Base-by-base conservation (phyloP, 2,888 invertebrate genomes). In the Theodoxus fluviatilis region DNA sequence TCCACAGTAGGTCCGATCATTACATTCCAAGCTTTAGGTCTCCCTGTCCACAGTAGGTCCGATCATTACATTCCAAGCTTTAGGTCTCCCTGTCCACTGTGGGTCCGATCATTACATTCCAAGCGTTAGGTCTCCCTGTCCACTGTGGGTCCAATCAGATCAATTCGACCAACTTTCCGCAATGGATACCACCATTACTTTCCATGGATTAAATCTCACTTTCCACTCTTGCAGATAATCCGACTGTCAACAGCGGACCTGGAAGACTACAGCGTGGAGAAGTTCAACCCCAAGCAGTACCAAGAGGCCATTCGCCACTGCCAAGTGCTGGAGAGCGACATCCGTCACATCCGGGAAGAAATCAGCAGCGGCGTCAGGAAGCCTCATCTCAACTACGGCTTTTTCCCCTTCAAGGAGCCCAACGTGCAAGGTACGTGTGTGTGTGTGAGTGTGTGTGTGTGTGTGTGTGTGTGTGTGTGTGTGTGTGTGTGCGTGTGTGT, bases 381-480 rank as follows among this genome's bases (percentile, higher is more conserved):
- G 6, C 77, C 78, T 0, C 77, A 77, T 64, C 75, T 78, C 6
- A 69, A 71, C 61, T 78, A 78, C 66, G 74, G 73, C 9, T 66
- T 78, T 18, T 69, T 67, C 31, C 77, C 78, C 0, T 78, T 75
- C 47, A 25, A 25, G 52, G 22, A 7, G 7, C 52, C 22, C 7
- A 25, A 25, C 25, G 7, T 7, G n/a, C n/a, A n/a, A 15, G 52
- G 43, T 43, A 18, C 25, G 52, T n/a, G 22, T 7, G 18, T 18
- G n/a, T 18, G 22, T 15, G 61, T 1, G 59, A 9, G 31, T 9
- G 33, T 33, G 59, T 3, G 31, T 33, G 31, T 3, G 22, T 37
- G 28, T 37, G 38, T 2, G 61, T 18, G 35, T 37, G 31, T 33
- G 6, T 3, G 15, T n/a, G 6, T 3, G 15, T 49, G n/a, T 3